Base-by-base conservation (phyloP, 2,797 vertebrate genomes). In the Intellagama lesueurii region DNA sequence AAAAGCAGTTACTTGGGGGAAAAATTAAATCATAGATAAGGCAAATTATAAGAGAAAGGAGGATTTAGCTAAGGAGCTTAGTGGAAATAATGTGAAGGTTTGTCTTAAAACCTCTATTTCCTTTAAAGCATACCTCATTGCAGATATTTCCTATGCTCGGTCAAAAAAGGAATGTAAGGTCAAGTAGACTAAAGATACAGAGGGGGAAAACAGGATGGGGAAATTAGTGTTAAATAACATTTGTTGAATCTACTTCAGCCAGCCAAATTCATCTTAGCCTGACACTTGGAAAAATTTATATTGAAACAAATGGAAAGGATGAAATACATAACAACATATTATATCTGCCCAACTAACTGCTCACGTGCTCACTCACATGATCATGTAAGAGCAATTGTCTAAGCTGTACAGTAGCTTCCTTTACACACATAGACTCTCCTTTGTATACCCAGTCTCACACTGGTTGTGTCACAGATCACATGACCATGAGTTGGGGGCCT, bases 21-120 rank as follows among this genome's bases (percentile, higher is more conserved):
- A 60, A 91, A 78, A 22, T 56, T 89, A 90, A 88, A 68, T 0
- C 86, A 90, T 0, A 30, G 72, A 86, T 88, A 92, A 91, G 28
- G 56, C 1, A 94, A 94, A 92, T 85, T 90, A 76, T 89, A 88
- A 90, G 24, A 90, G 64, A 93, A 92, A 91, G 86, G 78, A 89
- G 24, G 60, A 90, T 86, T 91, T 83, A 44, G 22, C 83, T 92
- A 92, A 94, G 87, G 73, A 91, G 84, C 91, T 92, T 92, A 95
- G 17, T 2, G 87, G 47, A 44, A 17, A 91, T 90, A 91, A 87
- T 68, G 90, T 4, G 3, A 8, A 90, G 44, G 17, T 47, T 91
- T 83, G 28, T 83, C 70, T 88, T 93, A 82, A 89, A 87, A 5
- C 8, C 3, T 87, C 49, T 0, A 72, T 91, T 94, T 85, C 85